Evolutionary conservation across 2,888 invertebrate species (phyloP).

Genomic region (Corbicula japonica): DNA sequence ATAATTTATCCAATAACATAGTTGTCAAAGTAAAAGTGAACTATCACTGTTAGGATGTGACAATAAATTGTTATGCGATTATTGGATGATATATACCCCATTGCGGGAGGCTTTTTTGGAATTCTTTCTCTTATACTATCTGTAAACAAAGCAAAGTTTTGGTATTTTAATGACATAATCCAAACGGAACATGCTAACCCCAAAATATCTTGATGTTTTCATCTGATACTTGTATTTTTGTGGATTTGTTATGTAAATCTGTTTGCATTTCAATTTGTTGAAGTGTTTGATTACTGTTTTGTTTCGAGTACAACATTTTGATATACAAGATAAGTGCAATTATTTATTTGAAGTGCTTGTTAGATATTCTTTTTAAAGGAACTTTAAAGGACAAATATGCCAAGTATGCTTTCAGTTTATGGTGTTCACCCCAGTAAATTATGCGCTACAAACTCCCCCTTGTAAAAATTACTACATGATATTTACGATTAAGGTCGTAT

Average conservation of each 20-base stretch:
- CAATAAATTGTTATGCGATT: conserved; percentile 56
- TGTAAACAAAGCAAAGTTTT: conserved; percentile 55
- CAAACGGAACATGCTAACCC: conserved; percentile 27
- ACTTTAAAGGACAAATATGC: too few species aligned
- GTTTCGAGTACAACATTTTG: conserved; percentile 14
- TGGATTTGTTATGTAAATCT: conserved; percentile 27
- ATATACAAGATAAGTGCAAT: not conserved
- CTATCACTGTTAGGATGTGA: conserved; percentile 44
- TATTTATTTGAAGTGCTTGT: not conserved
- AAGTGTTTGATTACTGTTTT: conserved; percentile 22
- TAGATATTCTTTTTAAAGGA: conserved; percentile 1
- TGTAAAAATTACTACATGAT: too few species aligned
- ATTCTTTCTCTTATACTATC: conserved; percentile 59
- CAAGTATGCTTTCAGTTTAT: too few species aligned
- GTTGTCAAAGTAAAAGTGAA: conserved; percentile 41
- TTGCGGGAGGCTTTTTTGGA: conserved; percentile 58
- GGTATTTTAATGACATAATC: conserved; percentile 66
- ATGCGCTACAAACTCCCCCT: too few species aligned
- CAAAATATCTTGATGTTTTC: conserved; percentile 16
- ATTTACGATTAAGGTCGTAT: too few species aligned
- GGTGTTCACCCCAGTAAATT: too few species aligned
- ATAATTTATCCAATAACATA: conserved; percentile 50
- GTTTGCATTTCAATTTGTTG: conserved; percentile 28
- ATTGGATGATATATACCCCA: conserved; percentile 42
- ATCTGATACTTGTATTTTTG: conserved; percentile 23